phyloP scores from a whole-genome alignment of 2,113 vertebrate species.

The Motacilla alba region DNA sequence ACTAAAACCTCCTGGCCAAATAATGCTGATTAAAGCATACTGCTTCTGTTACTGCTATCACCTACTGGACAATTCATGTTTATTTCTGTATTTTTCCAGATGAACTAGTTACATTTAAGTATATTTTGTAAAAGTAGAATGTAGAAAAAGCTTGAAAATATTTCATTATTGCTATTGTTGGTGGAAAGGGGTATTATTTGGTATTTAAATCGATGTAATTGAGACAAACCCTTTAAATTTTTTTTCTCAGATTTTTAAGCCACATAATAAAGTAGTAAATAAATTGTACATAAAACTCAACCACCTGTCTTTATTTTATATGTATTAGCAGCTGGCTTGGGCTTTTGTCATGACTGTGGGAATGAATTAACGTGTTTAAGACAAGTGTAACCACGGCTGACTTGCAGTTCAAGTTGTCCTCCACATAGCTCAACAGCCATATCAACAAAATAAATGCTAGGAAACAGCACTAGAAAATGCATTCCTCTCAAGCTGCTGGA shows the following conservation, averaged over 20 bases:
- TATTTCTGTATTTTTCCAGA: neutral
- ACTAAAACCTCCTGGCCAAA: neutral
- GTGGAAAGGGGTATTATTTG: neutral
- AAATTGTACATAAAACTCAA: neutral
- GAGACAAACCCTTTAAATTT: neutral
- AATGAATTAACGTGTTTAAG: slow-evolving; percentile 30
- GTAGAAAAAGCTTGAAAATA: neutral
- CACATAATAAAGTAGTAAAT: slow-evolving; percentile 1
- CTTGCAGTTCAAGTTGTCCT: slow-evolving; percentile 14
- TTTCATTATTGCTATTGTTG: neutral
- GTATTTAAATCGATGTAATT: neutral
- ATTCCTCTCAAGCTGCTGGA: neutral
- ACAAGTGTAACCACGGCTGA: neutral
- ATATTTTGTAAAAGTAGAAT: neutral
- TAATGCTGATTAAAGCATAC: neutral
- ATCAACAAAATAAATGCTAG: neutral
- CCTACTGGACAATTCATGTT: neutral
- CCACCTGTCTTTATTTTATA: slow-evolving; percentile 24
- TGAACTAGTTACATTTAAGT: neutral
- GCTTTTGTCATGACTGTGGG: slow-evolving; percentile 37
- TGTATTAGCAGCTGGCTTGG: slow-evolving; percentile 26
- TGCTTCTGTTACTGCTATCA: neutral
- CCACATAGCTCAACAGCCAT: neutral
- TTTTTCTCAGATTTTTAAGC: neutral
- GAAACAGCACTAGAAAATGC: neutral